Percentiles rank a stretch among this genome's conserved stretches.
Conservation (phyloP, 2,113 vertebrate genomes). For the Panthera uncia region DNA sequence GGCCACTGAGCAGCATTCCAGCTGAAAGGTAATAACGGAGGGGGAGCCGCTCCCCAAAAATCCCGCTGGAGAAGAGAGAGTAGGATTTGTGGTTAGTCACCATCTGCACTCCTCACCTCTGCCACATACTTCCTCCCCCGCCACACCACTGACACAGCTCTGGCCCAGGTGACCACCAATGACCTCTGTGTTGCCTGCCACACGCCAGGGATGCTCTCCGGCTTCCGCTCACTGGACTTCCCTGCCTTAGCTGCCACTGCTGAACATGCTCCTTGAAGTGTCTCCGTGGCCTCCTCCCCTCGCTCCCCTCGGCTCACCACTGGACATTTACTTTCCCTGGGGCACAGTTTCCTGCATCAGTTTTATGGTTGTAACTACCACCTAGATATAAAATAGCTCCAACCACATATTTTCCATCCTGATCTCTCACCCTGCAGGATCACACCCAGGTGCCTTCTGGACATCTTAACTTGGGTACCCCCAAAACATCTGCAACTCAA, state of each 20-base stretch:
- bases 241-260: background rate
- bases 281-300: background rate
- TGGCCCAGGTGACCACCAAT: background rate
- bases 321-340: background rate
- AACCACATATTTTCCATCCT: no score
- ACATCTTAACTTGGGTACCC: background rate
- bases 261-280: background rate
- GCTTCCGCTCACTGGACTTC: background rate
- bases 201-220: background rate
- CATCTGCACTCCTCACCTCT: background rate
- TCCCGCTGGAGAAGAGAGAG: conserved; percentile 86
- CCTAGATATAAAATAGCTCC: no score
- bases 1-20: conserved; percentile 94
- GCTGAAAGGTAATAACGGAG: conserved; percentile 94
- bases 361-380: background rate
- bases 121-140: fast-evolving
- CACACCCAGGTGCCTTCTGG: background rate
- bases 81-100: background rate
- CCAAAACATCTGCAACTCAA: background rate
- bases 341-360: background rate
- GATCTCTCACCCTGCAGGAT: background rate
- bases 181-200: background rate
- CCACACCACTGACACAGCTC: background rate
- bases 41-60: conserved; percentile 97
- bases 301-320: background rate